phyloP scores from a whole-genome alignment of 1,140 invertebrate species.

The Solen grandis region DNA sequence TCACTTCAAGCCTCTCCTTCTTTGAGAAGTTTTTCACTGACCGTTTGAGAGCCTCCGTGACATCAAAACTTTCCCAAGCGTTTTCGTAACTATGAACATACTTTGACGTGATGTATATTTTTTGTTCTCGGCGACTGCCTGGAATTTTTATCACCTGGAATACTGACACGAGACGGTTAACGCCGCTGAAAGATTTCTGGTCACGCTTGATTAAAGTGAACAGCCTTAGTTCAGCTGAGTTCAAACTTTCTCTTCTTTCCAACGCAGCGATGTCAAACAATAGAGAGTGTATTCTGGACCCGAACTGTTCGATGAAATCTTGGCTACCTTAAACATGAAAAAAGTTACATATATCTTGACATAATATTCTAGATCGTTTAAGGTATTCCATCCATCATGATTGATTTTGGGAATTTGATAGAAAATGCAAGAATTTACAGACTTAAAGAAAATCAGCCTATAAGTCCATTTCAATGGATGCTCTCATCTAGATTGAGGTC shows the following conservation, averaged over 20 bases:
- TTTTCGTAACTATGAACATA: conserved; percentile 28
- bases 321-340: no score
- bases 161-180: conserved; percentile 30
- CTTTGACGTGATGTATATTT: conserved; percentile 36
- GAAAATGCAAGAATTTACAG: no score
- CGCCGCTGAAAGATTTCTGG: conserved; percentile 25
- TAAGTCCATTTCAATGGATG: no score
- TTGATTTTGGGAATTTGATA: no score
- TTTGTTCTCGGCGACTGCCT: neutral
- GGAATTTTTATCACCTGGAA: conserved; percentile 27
- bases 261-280: conserved; percentile 41
- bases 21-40: conserved; percentile 20
- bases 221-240: conserved; percentile 33
- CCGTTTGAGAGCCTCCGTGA: conserved; percentile 20
- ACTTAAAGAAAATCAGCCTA: no score
- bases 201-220: conserved; percentile 40
- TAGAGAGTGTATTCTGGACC: conserved; percentile 42
- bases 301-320: neutral
- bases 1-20: conserved; percentile 64
- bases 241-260: conserved; percentile 27
- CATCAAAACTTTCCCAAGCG: conserved; percentile 54
- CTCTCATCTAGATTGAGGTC: no score
- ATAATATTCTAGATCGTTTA: no score
- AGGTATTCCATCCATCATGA: no score
- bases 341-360: no score